Conservation (phyloP, 2,113 vertebrate genomes). For the cattle (Bos taurus) region DNA sequence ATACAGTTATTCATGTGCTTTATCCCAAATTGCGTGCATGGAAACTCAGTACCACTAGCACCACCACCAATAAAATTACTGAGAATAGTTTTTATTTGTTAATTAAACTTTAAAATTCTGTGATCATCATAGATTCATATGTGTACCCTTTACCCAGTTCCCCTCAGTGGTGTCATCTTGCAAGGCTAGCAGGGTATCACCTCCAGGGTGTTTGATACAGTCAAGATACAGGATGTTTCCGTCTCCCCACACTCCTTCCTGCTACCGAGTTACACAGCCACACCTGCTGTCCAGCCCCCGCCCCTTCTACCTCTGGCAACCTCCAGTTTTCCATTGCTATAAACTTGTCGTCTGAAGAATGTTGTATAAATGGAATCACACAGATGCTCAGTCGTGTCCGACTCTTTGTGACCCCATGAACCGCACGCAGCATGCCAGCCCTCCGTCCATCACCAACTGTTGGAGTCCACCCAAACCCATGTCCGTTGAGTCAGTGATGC, state of each 20-base stretch:
- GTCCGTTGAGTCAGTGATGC: no score
- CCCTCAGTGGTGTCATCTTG: background rate
- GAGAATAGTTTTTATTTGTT: background rate
- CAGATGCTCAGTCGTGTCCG: background rate
- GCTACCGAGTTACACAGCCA: background rate
- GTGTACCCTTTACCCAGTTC: background rate
- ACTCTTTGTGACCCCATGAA: background rate
- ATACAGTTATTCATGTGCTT: background rate
- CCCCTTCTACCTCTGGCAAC: background rate
- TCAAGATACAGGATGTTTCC: background rate
- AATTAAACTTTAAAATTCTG: background rate
- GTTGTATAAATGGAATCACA: background rate
- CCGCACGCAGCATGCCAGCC: rapidly evolving
- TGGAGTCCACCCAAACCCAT: no score
- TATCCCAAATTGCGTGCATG: background rate
- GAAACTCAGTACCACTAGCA: background rate
- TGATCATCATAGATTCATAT: background rate
- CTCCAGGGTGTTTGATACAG: background rate
- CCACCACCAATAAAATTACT: background rate
- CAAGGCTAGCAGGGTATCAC: background rate
- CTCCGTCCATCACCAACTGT: background rate
- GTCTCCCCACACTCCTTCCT: background rate
- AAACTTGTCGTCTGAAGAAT: background rate
- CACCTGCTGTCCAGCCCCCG: background rate
- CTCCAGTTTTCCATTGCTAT: background rate